Evolutionary conservation across 2,113 vertebrate species (phyloP), one percentile per base, ranked within the genome.

Genomic region (Solenodon paradoxus): DNA sequence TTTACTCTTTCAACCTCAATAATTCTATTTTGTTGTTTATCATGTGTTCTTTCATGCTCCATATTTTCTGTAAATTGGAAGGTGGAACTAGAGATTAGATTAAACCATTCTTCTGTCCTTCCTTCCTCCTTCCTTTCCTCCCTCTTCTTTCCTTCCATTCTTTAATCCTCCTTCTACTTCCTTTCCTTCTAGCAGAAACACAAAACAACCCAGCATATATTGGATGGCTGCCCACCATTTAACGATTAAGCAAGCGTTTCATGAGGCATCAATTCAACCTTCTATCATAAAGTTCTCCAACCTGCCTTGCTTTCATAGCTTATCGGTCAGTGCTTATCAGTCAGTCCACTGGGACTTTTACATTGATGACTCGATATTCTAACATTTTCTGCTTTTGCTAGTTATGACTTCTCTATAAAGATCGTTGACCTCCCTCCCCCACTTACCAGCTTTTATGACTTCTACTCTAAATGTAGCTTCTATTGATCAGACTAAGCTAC

Each of bases 101-200:
- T 47, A 86, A n/a, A n/a, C n/a, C n/a, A n/a, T n/a, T n/a, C n/a
- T n/a, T n/a, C n/a, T n/a, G n/a, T n/a, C 4, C 24, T 35, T 30
- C 9, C 42, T 12, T 17, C 1, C 20, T 47, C 71, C 4, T 8
- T 32, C 32, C 15, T 15, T 15, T 12, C 24, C 26, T 30, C 6
- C n/a, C 9, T 28, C 0, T 4, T 4, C 15, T 2, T 19, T 17
- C 16, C 16, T 7, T 30, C 15, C 9, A 40, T 0, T 30, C 6
- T 51, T 28, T 12, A 24, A 4, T 28, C 16, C n/a, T 45, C 32
- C 53, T 9, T 40, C 32, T 10, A 63, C 3, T 45, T 63, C 32
- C 51, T 64, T 15, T 47, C 42, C n/a, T 69, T 10, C 26, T 77
- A 22, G 11, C 16, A 66, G 30, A 40, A 17, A 15, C 35, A 19